phyloP scores from a whole-genome alignment of 2,888 invertebrate species.

The Eupithecia subumbrata region DNA sequence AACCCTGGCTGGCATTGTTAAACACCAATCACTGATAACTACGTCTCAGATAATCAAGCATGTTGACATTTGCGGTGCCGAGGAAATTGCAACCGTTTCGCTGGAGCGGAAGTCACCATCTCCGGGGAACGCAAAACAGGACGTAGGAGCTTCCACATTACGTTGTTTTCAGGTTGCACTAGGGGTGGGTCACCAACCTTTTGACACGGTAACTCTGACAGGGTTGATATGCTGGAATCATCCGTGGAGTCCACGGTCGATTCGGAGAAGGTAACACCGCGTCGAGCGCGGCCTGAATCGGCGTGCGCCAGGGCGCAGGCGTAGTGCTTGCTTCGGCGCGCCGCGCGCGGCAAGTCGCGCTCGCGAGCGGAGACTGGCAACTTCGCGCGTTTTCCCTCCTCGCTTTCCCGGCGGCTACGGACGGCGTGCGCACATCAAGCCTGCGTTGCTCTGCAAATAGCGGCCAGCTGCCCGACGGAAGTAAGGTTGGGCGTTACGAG shows the following conservation, averaged over 20 bases:
- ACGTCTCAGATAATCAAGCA: constrained; percentile 44
- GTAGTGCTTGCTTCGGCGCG: constrained; percentile 69
- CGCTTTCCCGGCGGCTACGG: constrained; percentile 72
- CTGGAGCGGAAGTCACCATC: constrained; percentile 52
- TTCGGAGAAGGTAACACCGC: constrained; percentile 82
- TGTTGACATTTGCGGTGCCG: constrained; percentile 70
- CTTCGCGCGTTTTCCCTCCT: constrained; percentile 75
- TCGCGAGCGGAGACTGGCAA: constrained; percentile 76
- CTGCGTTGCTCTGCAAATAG: constrained; percentile 83
- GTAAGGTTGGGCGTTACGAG: constrained; percentile 71
- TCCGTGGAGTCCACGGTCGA: constrained; percentile 73
- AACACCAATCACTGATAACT: constrained; percentile 5
- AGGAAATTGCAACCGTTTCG: constrained; percentile 59
- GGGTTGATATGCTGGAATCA: constrained; percentile 60
- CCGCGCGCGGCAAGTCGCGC: constrained; percentile 81
- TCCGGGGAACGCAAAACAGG: constrained; percentile 50
- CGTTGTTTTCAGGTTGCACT: constrained; percentile 67
- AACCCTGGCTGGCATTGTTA: not conserved
- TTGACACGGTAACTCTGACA: constrained; percentile 81
- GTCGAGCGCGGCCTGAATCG: constrained; percentile 75
- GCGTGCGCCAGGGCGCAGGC: constrained; percentile 80
- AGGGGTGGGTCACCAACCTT: constrained; percentile 76
- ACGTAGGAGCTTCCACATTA: constrained; percentile 52
- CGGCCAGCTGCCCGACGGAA: constrained; percentile 47
- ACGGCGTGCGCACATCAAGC: constrained; percentile 81